A percentile compares a stretch with the other conserved stretches of the same genome.
Conservation (phyloP, 2,797 vertebrate species). For the Thaleichthys pacificus region DNA sequence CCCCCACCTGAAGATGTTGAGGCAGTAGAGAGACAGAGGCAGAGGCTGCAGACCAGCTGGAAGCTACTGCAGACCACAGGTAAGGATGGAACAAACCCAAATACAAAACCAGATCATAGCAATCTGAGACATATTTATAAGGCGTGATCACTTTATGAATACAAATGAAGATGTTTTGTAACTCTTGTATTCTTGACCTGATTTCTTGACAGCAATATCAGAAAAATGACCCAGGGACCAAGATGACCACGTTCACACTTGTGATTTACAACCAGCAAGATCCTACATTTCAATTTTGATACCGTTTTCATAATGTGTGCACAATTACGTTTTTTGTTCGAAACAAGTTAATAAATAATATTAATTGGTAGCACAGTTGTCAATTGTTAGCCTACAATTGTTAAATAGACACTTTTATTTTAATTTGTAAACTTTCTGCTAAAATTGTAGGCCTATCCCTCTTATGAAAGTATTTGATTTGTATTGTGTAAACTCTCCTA, state of each 20-base stretch:
- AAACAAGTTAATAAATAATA: not conserved
- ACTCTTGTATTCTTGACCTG: not conserved
- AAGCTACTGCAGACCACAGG: constrained; percentile 66
- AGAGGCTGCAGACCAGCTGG: constrained; percentile 65
- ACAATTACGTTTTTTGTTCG: not conserved
- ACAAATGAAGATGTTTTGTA: not conserved
- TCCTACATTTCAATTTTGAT: not conserved
- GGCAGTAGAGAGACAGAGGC: constrained; percentile 62
- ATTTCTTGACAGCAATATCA: constrained; percentile 41
- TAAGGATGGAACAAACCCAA: constrained; percentile 27
- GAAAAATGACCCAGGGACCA: constrained; percentile 33
- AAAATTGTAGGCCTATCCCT: too few relatives aligned
- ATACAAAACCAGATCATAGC: not conserved
- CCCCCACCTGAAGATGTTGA: constrained; percentile 48
- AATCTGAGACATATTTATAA: not conserved
- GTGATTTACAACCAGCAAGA: not conserved
- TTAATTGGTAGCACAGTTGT: not conserved
- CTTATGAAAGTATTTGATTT: too few relatives aligned
- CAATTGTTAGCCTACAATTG: too few relatives aligned
- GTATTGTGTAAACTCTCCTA: too few relatives aligned
- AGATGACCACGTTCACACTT: not conserved
- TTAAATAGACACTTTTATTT: too few relatives aligned
- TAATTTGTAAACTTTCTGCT: too few relatives aligned
- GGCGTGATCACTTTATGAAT: not conserved
- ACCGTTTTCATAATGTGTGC: not conserved